These are phyloP conservation scores for Tethya wilhelma DNA, from an alignment of 37 sponge, comb jelly and placozoan genomes.

Conservation along the genomic window DNA sequence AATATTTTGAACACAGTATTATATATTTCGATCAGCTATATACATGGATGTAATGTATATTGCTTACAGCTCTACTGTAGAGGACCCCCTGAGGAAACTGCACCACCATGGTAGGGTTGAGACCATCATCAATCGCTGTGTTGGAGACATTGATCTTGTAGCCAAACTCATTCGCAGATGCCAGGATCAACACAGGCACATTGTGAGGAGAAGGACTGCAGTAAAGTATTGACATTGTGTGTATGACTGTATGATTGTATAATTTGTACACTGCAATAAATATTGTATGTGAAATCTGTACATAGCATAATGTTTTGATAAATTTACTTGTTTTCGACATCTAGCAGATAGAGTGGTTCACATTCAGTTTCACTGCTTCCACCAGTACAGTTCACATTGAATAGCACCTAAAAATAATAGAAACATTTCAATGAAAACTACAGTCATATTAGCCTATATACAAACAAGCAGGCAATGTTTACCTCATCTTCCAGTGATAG, in stretches of 20 bases:
- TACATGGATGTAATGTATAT: neutral
- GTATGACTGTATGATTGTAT: neutral
- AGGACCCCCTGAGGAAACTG: neutral
- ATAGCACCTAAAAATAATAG: neutral
- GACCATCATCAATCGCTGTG: constrained; percentile 11
- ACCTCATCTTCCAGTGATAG: neutral
- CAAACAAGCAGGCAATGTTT: too few relatives aligned
- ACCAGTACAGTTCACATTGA: constrained; percentile 14
- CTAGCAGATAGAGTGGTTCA: constrained; percentile 27
- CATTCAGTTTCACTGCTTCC: neutral
- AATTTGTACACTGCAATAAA: too few relatives aligned
- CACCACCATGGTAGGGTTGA: constrained; percentile 32
- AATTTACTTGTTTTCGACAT: neutral
- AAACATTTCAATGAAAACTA: too few relatives aligned
- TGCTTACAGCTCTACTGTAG: constrained; percentile 3
- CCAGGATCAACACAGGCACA: constrained; percentile 3
- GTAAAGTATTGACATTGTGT: neutral
- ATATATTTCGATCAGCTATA: neutral
- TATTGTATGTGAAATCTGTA: too few relatives aligned
- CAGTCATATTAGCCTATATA: too few relatives aligned
- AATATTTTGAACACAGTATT: too few relatives aligned
- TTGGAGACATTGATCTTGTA: constrained; percentile 30
- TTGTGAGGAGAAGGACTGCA: neutral
- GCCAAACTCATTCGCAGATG: constrained; percentile 22
- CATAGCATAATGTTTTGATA: neutral